Percentiles rank a stretch among this genome's conserved stretches.
phyloP scores from a whole-genome alignment of 2,797 vertebrate genomes.

The Choloepus didactylus region DNA sequence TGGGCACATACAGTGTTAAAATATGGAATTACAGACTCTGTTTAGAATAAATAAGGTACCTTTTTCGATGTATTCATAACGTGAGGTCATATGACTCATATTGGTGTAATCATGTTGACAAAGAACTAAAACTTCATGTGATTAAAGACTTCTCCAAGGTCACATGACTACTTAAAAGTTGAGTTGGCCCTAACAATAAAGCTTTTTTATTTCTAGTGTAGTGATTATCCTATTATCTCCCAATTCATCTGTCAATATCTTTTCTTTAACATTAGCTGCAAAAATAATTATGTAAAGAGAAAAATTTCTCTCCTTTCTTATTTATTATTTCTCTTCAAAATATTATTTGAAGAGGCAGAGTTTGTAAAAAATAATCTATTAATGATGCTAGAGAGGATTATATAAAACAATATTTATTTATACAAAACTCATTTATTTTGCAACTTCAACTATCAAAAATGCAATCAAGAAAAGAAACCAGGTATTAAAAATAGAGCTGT shows the following conservation, averaged over 20 bases:
- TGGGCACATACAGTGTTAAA: not conserved
- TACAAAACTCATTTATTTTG: constrained; percentile 12
- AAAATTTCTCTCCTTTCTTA: not conserved
- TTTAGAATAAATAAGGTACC: not conserved
- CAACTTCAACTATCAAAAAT: not conserved
- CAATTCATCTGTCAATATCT: not conserved
- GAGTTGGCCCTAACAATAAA: not conserved
- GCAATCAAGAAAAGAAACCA: constrained; percentile 4
- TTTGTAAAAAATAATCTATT: constrained; percentile 49
- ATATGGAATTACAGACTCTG: not conserved
- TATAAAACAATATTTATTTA: constrained; percentile 19
- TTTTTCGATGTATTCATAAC: not conserved
- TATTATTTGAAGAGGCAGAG: not conserved
- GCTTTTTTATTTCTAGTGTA: constrained; percentile 40
- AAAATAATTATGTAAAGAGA: constrained; percentile 6
- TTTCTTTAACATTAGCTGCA: constrained; percentile 42
- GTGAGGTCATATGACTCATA: not conserved
- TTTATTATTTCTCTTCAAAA: constrained; percentile 17
- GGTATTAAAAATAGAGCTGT: not conserved
- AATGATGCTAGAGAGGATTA: constrained; percentile 6
- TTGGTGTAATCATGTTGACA: not conserved
- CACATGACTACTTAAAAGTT: constrained; percentile 40
- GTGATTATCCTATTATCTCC: not conserved
- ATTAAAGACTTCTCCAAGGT: not conserved
- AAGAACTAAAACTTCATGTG: constrained; percentile 53